Evolutionary conservation across 2,113 vertebrate species (phyloP).

Genomic region (Reinhardtius hippoglossoides): DNA sequence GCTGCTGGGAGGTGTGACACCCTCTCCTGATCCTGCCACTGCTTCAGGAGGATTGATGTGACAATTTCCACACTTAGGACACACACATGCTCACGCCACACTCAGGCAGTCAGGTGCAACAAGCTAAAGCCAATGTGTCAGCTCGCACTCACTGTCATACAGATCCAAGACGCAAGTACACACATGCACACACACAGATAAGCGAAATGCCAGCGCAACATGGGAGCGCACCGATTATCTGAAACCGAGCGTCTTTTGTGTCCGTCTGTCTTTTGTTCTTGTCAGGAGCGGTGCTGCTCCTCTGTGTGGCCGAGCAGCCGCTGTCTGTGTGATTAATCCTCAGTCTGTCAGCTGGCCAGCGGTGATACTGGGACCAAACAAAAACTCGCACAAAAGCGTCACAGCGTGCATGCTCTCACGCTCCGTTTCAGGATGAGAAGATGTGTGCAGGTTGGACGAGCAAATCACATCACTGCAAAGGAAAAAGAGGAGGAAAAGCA

Average conservation of each 20-base stretch:
- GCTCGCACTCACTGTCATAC: slow-evolving; percentile 5
- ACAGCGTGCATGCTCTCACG: neutral
- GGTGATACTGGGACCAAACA: slow-evolving; percentile 65
- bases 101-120: slow-evolving; percentile 18
- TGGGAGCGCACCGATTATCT: slow-evolving; percentile 33
- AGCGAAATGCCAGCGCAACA: slow-evolving; percentile 39
- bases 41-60: slow-evolving; percentile 61
- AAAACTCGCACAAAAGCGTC: slow-evolving; percentile 34
- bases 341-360: slow-evolving; percentile 52
- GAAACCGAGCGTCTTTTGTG: slow-evolving; percentile 33
- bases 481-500: slow-evolving; percentile 5
- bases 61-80: slow-evolving; percentile 46
- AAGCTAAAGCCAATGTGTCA: slow-evolving; percentile 33
- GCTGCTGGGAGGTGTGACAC: slow-evolving; percentile 60
- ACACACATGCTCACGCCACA: neutral
- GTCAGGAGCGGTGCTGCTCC: slow-evolving; percentile 20
- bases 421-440: slow-evolving; percentile 43
- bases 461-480: slow-evolving; percentile 16
- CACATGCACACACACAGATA: slow-evolving; percentile 23
- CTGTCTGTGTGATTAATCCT: slow-evolving; percentile 57
- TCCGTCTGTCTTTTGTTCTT: slow-evolving; percentile 51
- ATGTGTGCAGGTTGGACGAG: slow-evolving; percentile 8
- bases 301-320: slow-evolving; percentile 26
- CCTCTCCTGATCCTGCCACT: slow-evolving; percentile 46
- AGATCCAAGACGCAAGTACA: slow-evolving; percentile 2